Evolutionary conservation across 2,113 vertebrate genomes (phyloP).

Genomic region (Mormyrus iriodes): DNA sequence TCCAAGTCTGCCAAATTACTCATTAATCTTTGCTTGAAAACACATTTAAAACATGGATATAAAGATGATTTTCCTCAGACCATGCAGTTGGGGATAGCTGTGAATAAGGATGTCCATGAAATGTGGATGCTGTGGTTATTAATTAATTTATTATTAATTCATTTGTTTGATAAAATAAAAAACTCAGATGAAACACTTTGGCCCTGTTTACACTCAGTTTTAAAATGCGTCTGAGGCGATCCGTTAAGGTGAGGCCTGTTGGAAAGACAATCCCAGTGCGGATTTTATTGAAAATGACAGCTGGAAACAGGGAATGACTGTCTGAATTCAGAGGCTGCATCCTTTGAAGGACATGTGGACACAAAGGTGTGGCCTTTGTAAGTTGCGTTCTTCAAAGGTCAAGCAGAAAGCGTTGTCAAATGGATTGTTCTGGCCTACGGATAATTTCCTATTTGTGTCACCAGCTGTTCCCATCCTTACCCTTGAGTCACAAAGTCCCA

Average conservation of each 20-base stretch:
- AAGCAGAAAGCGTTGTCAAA: too few relatives aligned
- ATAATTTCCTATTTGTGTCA: too few relatives aligned
- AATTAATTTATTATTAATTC: constrained; percentile 5
- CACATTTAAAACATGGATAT: background rate
- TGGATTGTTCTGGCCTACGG: too few relatives aligned
- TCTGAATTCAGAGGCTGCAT: too few relatives aligned
- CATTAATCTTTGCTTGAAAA: background rate
- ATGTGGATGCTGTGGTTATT: background rate
- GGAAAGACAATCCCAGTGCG: background rate
- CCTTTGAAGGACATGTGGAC: too few relatives aligned
- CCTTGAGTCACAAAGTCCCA: too few relatives aligned
- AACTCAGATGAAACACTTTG: background rate
- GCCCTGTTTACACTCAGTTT: background rate
- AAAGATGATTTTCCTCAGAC: background rate
- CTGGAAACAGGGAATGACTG: background rate
- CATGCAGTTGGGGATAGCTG: background rate
- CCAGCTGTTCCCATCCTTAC: too few relatives aligned
- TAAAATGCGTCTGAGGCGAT: background rate
- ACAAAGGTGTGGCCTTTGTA: too few relatives aligned
- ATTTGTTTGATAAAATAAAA: background rate
- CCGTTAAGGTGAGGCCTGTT: background rate
- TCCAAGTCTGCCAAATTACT: background rate
- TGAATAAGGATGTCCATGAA: background rate
- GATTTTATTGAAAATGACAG: background rate
- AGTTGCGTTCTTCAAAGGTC: too few relatives aligned